phyloP scores from a whole-genome alignment of 2,888 invertebrate genomes.

The Andrena praecox region DNA sequence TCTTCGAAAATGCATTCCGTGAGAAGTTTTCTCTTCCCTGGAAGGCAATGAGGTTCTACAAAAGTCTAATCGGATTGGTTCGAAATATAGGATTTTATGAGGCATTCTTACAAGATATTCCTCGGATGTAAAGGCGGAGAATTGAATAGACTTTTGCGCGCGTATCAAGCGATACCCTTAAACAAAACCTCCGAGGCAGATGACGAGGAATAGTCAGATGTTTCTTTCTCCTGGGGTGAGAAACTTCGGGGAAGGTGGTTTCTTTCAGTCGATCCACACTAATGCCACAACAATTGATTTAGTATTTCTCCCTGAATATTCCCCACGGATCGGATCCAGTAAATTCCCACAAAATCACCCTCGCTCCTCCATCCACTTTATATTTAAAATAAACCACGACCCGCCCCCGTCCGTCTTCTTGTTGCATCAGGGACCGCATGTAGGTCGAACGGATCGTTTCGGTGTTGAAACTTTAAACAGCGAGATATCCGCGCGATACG shows the following conservation, averaged over 20 bases:
- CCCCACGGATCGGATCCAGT: neutral
- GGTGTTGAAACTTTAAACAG: slow-evolving; percentile 19
- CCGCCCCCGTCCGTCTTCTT: neutral
- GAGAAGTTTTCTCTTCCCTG: neutral
- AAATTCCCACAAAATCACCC: neutral
- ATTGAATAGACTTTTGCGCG: slow-evolving; percentile 7
- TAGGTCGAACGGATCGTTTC: slow-evolving; percentile 46
- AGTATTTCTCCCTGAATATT: neutral
- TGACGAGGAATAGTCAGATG: neutral
- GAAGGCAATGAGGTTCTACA: slow-evolving; percentile 15
- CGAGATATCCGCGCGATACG: slow-evolving; percentile 5
- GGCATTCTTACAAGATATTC: neutral
- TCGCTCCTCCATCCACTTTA: slow-evolving; percentile 1
- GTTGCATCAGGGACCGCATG: slow-evolving; percentile 20
- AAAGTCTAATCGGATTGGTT: slow-evolving; percentile 33
- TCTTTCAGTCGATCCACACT: neutral
- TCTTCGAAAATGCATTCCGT: neutral
- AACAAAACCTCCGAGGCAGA: neutral
- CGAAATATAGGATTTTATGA: slow-evolving; percentile 28
- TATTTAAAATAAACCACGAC: slow-evolving; percentile 33
- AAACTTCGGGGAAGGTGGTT: neutral
- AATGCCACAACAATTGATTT: slow-evolving; percentile 5
- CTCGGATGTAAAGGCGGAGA: slow-evolving; percentile 19
- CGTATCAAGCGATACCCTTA: neutral
- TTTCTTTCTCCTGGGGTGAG: neutral